phyloP scores from a whole-genome alignment of 2,797 vertebrate genomes.

The Anguilla megastoma region DNA sequence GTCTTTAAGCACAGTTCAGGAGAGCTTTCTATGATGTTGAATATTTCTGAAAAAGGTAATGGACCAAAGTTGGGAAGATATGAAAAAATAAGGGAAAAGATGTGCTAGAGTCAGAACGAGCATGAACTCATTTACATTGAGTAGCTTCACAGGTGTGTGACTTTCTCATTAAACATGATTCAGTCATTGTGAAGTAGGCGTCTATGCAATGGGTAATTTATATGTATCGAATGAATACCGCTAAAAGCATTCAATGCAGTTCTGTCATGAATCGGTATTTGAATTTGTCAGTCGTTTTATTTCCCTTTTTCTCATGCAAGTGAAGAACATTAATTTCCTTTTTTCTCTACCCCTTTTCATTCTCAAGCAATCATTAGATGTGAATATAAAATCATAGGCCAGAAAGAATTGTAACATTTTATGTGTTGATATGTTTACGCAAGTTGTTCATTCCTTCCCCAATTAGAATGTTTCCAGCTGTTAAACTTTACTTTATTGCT shows the following conservation, averaged over 20 bases:
- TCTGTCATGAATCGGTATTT: not conserved
- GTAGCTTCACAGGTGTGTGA: not conserved
- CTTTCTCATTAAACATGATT: not conserved
- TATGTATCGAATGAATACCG: not conserved
- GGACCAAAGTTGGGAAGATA: not conserved
- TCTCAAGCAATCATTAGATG: not conserved
- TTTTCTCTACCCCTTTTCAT: not conserved
- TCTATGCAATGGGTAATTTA: not conserved
- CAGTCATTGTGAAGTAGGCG: not conserved
- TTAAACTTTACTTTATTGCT: not conserved
- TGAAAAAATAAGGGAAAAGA: not conserved
- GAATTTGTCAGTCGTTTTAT: not conserved
- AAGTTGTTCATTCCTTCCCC: not conserved
- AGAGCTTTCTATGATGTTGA: slow-evolving; percentile 1
- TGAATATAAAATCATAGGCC: not conserved
- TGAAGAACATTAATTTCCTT: not conserved
- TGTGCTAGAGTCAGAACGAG: not conserved
- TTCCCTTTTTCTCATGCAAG: not conserved
- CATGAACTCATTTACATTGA: not conserved
- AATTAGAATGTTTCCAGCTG: not conserved
- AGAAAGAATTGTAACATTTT: not conserved
- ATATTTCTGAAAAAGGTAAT: not conserved
- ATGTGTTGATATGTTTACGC: not conserved
- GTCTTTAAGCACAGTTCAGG: slow-evolving; percentile 1
- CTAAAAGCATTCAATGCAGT: not conserved